Conservation (phyloP, 1,140 invertebrate genomes). For the Scaptomyza pallida region DNA sequence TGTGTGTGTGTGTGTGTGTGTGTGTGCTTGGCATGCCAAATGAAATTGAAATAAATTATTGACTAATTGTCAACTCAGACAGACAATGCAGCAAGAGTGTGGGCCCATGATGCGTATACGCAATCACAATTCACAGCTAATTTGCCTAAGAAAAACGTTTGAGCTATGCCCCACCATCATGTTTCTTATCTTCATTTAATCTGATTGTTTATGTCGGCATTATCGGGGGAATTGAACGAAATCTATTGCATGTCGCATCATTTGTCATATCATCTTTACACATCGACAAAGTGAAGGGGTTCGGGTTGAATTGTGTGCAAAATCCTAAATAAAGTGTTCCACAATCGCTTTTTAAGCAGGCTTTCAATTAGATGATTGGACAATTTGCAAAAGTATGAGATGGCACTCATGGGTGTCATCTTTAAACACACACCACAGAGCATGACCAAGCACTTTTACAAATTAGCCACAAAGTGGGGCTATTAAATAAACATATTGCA, state of each 20-base stretch:
- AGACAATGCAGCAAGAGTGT: conserved; percentile 40
- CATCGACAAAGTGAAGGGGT: conserved; percentile 18
- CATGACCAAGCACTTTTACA: conserved; percentile 15
- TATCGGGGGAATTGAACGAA: conserved; percentile 49
- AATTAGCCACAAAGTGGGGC: not conserved
- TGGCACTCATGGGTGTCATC: conserved; percentile 8
- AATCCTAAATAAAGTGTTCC: conserved; percentile 30
- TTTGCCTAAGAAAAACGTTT: conserved; percentile 55
- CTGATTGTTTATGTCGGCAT: conserved; percentile 64
- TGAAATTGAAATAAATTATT: conserved; percentile 83
- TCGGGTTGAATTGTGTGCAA: not conserved
- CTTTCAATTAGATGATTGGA: conserved; percentile 37
- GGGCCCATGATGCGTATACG: conserved; percentile 45
- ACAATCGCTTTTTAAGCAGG: conserved; percentile 29
- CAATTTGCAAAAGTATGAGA: not conserved
- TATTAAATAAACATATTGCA: not conserved
- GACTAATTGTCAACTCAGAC: conserved; percentile 78
- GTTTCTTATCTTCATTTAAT: conserved; percentile 61
- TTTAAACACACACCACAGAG: conserved; percentile 11
- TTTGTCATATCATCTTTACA: conserved; percentile 5
- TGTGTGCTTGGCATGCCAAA: conserved; percentile 69
- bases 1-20: conserved; percentile 19
- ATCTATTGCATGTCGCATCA: conserved; percentile 52
- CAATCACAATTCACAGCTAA: conserved; percentile 64
- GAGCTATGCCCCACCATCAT: not conserved